phyloP scores from a whole-genome alignment of 2,797 vertebrate species.

The Urosaurus nigricauda region DNA sequence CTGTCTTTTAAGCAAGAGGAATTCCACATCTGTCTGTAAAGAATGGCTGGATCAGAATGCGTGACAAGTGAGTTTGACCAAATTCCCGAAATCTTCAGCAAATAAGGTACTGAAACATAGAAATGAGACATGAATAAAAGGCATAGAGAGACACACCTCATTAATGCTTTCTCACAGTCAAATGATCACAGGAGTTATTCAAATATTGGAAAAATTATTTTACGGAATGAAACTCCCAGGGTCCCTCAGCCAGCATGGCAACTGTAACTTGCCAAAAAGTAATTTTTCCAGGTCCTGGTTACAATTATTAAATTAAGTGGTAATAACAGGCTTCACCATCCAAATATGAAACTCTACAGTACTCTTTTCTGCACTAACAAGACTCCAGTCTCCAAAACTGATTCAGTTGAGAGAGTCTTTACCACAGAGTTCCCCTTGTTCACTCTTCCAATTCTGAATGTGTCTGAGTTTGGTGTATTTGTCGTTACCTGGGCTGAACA shows the following conservation, averaged over 20 bases:
- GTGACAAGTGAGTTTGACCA: not conserved
- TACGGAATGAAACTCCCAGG: too few relatives aligned
- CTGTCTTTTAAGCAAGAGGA: not conserved
- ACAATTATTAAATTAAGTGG: slow-evolving; percentile 4
- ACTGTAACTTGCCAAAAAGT: too few relatives aligned
- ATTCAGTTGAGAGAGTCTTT: not conserved
- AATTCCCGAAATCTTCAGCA: not conserved
- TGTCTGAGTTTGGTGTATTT: not conserved
- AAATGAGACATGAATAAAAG: slow-evolving; percentile 21
- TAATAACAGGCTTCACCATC: slow-evolving; percentile 7
- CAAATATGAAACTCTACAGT: slow-evolving; percentile 11
- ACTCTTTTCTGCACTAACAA: not conserved
- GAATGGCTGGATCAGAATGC: not conserved
- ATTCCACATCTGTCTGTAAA: not conserved
- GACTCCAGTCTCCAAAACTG: not conserved
- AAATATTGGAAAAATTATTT: too few relatives aligned
- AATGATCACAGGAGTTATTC: not conserved
- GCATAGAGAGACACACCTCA: not conserved
- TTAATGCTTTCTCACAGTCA: not conserved
- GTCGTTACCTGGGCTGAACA: not conserved
- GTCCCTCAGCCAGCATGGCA: too few relatives aligned
- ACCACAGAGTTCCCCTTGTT: not conserved
- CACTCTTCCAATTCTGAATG: not conserved
- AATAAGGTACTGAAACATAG: slow-evolving; percentile 6
- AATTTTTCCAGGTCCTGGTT: not conserved